These are phyloP conservation scores for Hermetia illucens DNA, from an alignment of 1,140 invertebrate genomes.

Conservation along the genomic window DNA sequence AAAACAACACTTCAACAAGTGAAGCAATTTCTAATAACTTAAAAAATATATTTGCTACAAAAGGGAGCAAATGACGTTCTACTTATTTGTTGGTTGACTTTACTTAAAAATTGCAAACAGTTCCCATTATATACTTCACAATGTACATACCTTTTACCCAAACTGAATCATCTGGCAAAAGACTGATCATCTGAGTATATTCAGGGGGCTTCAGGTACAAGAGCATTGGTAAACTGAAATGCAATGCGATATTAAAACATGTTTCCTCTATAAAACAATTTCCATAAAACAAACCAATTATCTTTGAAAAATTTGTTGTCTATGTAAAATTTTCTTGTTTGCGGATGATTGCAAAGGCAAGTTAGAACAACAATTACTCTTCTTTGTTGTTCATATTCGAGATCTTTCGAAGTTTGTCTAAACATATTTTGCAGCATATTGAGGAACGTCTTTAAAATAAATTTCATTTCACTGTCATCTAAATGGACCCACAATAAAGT, in stretches of 20 bases:
- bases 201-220: constrained; percentile 26
- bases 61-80: no score
- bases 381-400: constrained; percentile 44
- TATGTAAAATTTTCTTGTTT: constrained; percentile 21
- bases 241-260: constrained; percentile 1
- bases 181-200: constrained; percentile 19
- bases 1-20: no score
- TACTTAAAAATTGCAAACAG: constrained; percentile 4
- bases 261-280: neutral
- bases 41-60: no score
- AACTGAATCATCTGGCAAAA: constrained; percentile 22
- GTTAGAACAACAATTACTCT: constrained; percentile 35
- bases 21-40: no score
- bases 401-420: constrained; percentile 40
- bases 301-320: constrained; percentile 29
- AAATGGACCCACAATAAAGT: constrained; percentile 53
- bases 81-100: no score
- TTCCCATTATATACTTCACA: neutral
- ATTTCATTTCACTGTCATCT: constrained; percentile 46
- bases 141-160: constrained; percentile 22
- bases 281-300: constrained; percentile 22
- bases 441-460: constrained; percentile 42
- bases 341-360: constrained; percentile 31
- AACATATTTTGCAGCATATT: constrained; percentile 41
- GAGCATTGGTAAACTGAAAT: constrained; percentile 20